These are phyloP conservation scores for Corythaeola cristata DNA, from an alignment of 2,113 vertebrate genomes.

Conservation along the genomic window DNA sequence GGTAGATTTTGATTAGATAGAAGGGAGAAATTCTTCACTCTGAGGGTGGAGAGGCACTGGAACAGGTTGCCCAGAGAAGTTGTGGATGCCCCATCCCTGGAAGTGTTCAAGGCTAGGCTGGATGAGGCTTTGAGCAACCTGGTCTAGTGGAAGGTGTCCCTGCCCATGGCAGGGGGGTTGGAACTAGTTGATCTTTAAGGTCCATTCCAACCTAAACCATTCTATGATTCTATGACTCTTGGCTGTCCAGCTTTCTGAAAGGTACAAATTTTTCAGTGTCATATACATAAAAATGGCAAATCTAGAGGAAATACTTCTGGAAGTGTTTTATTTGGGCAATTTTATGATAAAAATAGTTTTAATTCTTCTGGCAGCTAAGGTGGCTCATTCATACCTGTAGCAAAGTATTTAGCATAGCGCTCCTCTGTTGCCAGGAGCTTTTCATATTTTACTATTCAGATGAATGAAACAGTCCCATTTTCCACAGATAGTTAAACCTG, in stretches of 20 bases:
- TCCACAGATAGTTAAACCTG: background rate
- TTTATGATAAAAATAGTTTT: background rate
- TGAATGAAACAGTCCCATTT: background rate
- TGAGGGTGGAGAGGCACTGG: too few species aligned
- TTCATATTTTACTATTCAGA: background rate
- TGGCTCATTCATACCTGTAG: background rate
- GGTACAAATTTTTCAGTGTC: background rate
- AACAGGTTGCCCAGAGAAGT: too few species aligned
- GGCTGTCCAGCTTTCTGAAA: background rate
- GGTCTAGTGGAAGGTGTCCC: too few species aligned
- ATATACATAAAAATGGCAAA: background rate
- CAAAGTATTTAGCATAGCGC: background rate
- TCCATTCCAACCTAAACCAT: too few species aligned
- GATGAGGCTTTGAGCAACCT: too few species aligned
- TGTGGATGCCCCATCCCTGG: too few species aligned
- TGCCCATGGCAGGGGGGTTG: too few species aligned
- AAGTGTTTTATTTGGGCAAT: background rate
- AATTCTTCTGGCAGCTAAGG: background rate
- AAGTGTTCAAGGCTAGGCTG: too few species aligned
- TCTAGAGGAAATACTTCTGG: background rate
- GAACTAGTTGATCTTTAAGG: too few species aligned
- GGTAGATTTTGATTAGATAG: too few species aligned
- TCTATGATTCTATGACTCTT: background rate
- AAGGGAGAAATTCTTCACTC: too few species aligned
- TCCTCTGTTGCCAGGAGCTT: background rate